phyloP scores from a whole-genome alignment of 2,113 vertebrate genomes.

The Strix uralensis region DNA sequence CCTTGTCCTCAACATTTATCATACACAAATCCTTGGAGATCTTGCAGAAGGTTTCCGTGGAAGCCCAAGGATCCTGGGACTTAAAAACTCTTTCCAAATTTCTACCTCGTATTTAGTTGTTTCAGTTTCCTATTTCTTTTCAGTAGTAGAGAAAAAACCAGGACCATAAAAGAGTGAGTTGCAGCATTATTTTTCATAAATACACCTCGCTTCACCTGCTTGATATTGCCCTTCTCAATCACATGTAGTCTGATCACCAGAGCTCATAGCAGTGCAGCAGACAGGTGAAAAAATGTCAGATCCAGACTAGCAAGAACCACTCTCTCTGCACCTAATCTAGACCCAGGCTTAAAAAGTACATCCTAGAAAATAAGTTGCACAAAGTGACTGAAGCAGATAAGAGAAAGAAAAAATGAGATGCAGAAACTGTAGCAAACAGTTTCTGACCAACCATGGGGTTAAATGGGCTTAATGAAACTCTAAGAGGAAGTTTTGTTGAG shows the following conservation, averaged over 20 bases:
- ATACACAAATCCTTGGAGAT: conserved; percentile 22
- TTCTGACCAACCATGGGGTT: neutral
- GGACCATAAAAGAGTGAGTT: neutral
- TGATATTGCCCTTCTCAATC: neutral
- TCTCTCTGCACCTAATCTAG: neutral
- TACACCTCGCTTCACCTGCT: neutral
- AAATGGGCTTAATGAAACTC: neutral
- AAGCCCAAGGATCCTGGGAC: neutral
- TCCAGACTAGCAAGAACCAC: neutral
- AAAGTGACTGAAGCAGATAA: neutral
- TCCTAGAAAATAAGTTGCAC: neutral
- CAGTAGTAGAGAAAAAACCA: neutral
- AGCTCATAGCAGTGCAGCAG: neutral
- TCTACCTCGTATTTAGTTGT: neutral
- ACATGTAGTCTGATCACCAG: neutral
- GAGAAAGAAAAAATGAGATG: neutral
- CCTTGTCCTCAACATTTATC: conserved; percentile 10
- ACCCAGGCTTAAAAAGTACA: neutral
- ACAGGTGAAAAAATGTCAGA: neutral
- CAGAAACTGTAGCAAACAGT: neutral
- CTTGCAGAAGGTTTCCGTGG: neutral
- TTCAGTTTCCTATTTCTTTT: neutral
- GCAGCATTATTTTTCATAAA: neutral
- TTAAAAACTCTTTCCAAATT: neutral
- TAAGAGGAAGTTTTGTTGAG: neutral